These are phyloP conservation scores for Bothrops jararaca DNA, from an alignment of 2,113 vertebrate genomes.

Conservation along the genomic window DNA sequence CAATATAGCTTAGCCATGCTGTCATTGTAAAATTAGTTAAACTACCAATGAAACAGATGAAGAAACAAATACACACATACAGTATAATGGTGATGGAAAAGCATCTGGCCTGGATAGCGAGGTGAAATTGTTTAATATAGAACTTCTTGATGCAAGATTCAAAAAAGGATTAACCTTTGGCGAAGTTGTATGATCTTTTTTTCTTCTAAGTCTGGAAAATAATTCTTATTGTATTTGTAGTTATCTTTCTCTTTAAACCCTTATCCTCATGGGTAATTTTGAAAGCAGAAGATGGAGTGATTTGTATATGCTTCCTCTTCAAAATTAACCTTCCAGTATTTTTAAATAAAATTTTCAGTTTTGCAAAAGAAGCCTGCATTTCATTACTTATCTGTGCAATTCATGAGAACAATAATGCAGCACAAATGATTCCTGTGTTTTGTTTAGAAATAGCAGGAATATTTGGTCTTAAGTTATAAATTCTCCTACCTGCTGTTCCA, in stretches of 20 bases:
- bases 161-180: background rate
- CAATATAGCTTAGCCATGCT: background rate
- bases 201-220: background rate
- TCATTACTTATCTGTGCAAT: background rate
- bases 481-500: background rate
- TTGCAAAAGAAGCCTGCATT: background rate
- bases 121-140: background rate
- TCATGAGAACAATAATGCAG: background rate
- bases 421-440: background rate
- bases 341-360: background rate
- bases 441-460: background rate
- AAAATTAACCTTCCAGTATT: background rate
- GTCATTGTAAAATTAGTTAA: conserved; percentile 6
- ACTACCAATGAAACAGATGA: conserved; percentile 1
- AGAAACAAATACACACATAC: conserved; percentile 6
- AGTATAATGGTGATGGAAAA: background rate
- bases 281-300: background rate
- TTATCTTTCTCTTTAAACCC: background rate
- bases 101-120: background rate
- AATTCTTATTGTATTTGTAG: background rate
- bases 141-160: background rate
- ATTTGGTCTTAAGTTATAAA: background rate
- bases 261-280: background rate
- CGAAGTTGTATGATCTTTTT: background rate
- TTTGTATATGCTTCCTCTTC: background rate